Evolutionary conservation across 1,140 invertebrate species (phyloP).

Genomic region (Pseudomyrmex concolor): DNA sequence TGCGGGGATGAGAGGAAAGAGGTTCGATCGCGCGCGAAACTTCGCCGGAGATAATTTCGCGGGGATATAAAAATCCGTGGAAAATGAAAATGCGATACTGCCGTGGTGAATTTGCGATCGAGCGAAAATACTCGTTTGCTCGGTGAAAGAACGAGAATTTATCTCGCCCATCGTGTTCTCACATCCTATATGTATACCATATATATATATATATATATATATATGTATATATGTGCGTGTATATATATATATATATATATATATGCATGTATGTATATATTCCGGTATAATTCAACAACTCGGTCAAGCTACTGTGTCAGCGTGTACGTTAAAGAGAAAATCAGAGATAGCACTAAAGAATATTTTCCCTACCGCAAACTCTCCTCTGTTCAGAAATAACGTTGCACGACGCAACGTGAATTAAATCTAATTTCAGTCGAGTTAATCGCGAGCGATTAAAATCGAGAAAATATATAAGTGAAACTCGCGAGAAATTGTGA

Average conservation of each 20-base stretch:
- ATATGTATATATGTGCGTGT: too few species aligned
- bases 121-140: background rate
- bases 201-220: too few species aligned
- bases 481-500: background rate
- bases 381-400: constrained; percentile 8
- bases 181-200: too few species aligned
- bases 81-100: background rate
- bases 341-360: background rate
- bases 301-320: constrained; percentile 22
- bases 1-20: background rate
- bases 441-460: constrained; percentile 43
- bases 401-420: constrained; percentile 6
- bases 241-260: too few species aligned
- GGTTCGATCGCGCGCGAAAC: background rate
- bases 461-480: background rate
- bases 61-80: constrained; percentile 6
- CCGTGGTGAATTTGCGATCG: constrained; percentile 1
- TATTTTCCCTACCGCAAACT: background rate
- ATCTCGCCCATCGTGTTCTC: background rate
- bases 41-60: constrained; percentile 27
- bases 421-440: constrained; percentile 48
- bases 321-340: constrained; percentile 24
- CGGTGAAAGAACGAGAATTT: constrained; percentile 23
- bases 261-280: background rate
- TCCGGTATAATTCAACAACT: constrained; percentile 29